These are phyloP conservation scores for Corydoras maculifer DNA, from an alignment of 2,113 vertebrate species.

Conservation along the genomic window DNA sequence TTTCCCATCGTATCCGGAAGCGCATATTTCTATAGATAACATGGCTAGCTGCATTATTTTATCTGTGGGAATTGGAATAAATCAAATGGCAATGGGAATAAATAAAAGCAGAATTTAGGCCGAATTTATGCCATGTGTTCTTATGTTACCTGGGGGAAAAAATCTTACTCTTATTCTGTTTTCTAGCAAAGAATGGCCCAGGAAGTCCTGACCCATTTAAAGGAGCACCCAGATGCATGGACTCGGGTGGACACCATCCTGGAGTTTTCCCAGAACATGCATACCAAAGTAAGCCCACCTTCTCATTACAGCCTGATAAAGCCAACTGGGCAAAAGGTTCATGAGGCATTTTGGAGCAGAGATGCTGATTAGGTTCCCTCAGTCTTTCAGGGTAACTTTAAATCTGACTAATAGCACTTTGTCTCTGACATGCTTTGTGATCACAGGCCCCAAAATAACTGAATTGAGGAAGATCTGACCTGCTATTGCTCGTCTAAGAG, in stretches of 20 bases:
- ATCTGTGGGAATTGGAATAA: too few relatives aligned
- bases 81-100: too few relatives aligned
- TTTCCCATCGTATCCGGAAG: too few relatives aligned
- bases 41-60: too few relatives aligned
- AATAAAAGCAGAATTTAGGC: too few relatives aligned
- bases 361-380: not conserved
- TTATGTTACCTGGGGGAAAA: too few relatives aligned
- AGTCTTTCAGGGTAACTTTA: not conserved
- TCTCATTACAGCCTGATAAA: constrained; percentile 34
- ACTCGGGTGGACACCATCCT: constrained; percentile 99
- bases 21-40: too few relatives aligned
- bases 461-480: constrained; percentile 78
- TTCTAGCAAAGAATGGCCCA: constrained; percentile 98
- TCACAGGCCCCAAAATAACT: constrained; percentile 57
- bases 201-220: constrained; percentile 97
- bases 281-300: constrained; percentile 93
- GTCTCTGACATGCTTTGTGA: constrained; percentile 5
- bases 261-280: constrained; percentile 99
- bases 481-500: constrained; percentile 9
- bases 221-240: constrained; percentile 98
- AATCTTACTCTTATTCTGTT: constrained; percentile 11
- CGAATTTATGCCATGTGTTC: not conserved
- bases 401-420: constrained; percentile 7
- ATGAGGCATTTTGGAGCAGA: not conserved
- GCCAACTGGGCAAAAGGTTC: not conserved